Base-by-base conservation (phyloP, 1,140 invertebrate genomes). In the Leptopilina clavipes region DNA sequence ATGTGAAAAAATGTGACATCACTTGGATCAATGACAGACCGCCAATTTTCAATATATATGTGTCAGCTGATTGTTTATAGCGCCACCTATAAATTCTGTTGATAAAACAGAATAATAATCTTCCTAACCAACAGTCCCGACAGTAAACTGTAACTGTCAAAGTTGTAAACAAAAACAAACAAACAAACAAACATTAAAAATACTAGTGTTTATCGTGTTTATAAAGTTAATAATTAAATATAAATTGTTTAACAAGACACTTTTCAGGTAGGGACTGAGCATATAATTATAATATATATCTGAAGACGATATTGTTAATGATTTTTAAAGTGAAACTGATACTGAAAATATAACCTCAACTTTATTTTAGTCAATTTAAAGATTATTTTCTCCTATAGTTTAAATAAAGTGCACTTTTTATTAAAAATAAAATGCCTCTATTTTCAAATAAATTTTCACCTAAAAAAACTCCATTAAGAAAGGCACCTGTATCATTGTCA, bases 391-490 rank as follows among this genome's bases (percentile, higher is more conserved):
- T 48, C n/a, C 7, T 14, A 31, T 48, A 48, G 14, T 48, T 48
- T 6, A 14, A n/a, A 14, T 48, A 14, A 48, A 14, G 11, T 45
- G 3, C 0, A 44, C 9, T 71, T 72, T 31, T 8, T 48, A 59
- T 56, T 8, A 76, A 79, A 31, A 25, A 3, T 3, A 40, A 40
- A 40, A 88, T 88, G 86, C 86, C 86, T 45, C 76, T 88, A 17
- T 88, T 88, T 80, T 85, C 86, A 40, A 87, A 83, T 31, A 88
- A 87, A 89, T 93, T 93, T 89, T 91, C 92, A n/a, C 92, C 92
- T 10, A 93, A 93, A 89, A 92, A 92, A 76, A 91, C 92, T 54
- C 91, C 92, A 1, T 86, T 90, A 2, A 90, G 92, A 85, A 92
- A 91, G 86, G 90, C 90, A 22, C 90, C 91, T 19, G 89, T 90